Evolutionary conservation across 1,140 invertebrate genomes (phyloP).

Genomic region (Eufriesea mexicana): DNA sequence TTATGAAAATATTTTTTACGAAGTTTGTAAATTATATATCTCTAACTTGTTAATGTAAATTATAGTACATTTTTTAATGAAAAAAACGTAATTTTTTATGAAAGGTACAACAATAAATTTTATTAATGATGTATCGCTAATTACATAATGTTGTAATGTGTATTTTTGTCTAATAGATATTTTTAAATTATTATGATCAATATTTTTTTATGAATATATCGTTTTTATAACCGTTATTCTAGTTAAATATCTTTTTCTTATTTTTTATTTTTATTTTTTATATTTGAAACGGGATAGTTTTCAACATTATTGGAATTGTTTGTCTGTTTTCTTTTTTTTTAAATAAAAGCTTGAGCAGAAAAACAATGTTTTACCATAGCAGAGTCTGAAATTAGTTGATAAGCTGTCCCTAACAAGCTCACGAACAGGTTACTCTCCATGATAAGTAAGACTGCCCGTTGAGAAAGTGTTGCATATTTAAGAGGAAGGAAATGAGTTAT

Average conservation of each 20-base stretch:
- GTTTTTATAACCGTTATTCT: no score
- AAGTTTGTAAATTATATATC: neutral
- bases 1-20: constrained; percentile 32
- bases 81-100: neutral
- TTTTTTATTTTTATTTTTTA: neutral
- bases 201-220: neutral
- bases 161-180: neutral
- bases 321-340: neutral
- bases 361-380: neutral
- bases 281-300: neutral
- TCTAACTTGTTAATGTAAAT: neutral
- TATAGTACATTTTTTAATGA: neutral
- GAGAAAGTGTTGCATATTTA: constrained; percentile 25
- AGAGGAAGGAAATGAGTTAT: neutral
- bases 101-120: neutral
- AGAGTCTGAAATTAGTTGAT: constrained; percentile 8
- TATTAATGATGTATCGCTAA: neutral
- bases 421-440: constrained; percentile 19
- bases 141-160: constrained; percentile 15
- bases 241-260: neutral
- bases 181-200: neutral
- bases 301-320: neutral
- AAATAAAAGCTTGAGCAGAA: neutral
- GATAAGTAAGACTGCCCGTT: constrained; percentile 6
- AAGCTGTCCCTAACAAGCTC: constrained; percentile 4